These are phyloP conservation scores for Frieseomelitta varia DNA, from an alignment of 1,140 invertebrate genomes.

Conservation along the genomic window DNA sequence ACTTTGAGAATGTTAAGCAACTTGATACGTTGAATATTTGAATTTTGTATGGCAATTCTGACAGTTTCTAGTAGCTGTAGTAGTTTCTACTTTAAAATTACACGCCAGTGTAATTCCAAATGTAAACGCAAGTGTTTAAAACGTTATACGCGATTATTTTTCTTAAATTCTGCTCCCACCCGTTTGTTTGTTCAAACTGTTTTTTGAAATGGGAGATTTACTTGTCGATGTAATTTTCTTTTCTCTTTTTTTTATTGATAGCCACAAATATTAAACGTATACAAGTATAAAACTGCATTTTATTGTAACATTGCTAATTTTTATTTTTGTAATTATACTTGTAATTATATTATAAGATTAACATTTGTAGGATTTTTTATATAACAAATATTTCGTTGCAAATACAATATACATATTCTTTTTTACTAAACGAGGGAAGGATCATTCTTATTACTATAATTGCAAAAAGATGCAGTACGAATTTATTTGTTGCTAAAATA, in stretches of 20 bases:
- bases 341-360: too few species aligned
- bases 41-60: too few species aligned
- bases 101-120: too few species aligned
- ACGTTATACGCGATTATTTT: slow-evolving; percentile 2
- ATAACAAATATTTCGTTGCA: too few species aligned
- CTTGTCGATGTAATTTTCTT: neutral
- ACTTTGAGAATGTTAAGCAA: neutral
- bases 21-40: neutral
- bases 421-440: neutral
- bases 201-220: neutral
- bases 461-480: neutral
- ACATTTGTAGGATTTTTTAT: too few species aligned
- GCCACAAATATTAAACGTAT: too few species aligned
- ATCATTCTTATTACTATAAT: neutral
- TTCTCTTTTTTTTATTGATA: too few species aligned
- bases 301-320: too few species aligned
- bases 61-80: too few species aligned
- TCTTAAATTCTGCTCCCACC: neutral
- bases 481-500: neutral
- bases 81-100: neutral
- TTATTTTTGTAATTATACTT: too few species aligned
- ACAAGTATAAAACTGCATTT: too few species aligned
- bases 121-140: neutral
- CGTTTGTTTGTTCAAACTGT: neutral
- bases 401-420: neutral